Percentiles rank a stretch among this genome's conserved stretches.
Evolutionary conservation across 2,888 invertebrate genomes (phyloP).

Genomic region (Elmis aenea): DNA sequence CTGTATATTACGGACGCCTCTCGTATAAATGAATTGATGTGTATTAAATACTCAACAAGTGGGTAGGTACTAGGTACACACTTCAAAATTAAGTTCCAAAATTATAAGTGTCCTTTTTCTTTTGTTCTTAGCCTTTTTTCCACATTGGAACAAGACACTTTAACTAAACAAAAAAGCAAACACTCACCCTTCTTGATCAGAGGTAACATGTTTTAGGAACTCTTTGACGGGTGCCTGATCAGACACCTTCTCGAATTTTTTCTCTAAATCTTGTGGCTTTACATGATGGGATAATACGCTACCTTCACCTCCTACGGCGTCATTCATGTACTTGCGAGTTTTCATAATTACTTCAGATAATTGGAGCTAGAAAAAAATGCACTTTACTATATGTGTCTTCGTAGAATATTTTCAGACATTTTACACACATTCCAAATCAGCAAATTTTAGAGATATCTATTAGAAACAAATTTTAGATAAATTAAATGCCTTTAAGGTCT

Average conservation of each 20-base stretch:
- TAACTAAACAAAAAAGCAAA: background rate
- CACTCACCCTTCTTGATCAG: constrained; percentile 86
- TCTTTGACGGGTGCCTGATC: constrained; percentile 76
- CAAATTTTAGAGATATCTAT: too few species aligned
- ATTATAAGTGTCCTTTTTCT: too few species aligned
- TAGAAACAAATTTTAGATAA: too few species aligned
- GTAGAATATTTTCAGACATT: too few species aligned
- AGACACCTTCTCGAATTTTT: constrained; percentile 73
- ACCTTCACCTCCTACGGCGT: constrained; percentile 82
- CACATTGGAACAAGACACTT: background rate
- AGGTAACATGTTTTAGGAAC: constrained; percentile 87
- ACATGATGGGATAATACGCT: constrained; percentile 85
- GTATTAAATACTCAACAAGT: background rate
- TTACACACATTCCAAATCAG: too few species aligned
- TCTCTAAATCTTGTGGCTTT: constrained; percentile 79
- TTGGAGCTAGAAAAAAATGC: constrained; percentile 77
- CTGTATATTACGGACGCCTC: too few species aligned
- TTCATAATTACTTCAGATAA: constrained; percentile 96
- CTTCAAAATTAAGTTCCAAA: too few species aligned
- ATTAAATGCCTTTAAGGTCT: too few species aligned
- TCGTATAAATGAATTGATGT: too few species aligned
- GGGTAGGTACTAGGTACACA: too few species aligned
- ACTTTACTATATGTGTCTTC: too few species aligned
- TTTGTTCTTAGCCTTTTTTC: background rate
- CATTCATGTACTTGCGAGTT: constrained; percentile 89